These are phyloP conservation scores for Aphaenogaster floridana DNA, from an alignment of 1,140 invertebrate genomes.

Conservation along the genomic window DNA sequence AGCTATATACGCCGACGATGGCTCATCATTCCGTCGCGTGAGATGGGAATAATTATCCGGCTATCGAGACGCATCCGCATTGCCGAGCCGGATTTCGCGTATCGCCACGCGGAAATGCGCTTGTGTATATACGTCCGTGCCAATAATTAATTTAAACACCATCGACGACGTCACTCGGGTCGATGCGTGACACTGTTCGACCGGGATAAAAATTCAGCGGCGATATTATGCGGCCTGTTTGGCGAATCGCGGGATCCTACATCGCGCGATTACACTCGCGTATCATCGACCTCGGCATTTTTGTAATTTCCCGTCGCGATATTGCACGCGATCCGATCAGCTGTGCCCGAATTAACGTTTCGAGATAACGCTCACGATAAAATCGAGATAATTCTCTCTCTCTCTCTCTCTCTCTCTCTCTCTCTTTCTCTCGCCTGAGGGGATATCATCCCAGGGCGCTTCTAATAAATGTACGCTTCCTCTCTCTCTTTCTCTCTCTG, in stretches of 20 bases:
- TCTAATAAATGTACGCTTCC: no score
- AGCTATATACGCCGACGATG: neutral
- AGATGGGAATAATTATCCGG: slow-evolving; percentile 68
- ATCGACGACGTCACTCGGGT: neutral
- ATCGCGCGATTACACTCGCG: slow-evolving; percentile 60
- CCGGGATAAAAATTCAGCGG: neutral
- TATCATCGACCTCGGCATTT: neutral
- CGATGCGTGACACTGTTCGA: neutral
- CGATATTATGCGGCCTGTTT: neutral
- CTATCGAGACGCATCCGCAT: slow-evolving; percentile 67
- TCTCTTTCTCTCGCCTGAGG: neutral
- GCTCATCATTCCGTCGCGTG: slow-evolving; percentile 53
- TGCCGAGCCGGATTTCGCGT: slow-evolving; percentile 35
- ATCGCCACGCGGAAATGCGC: slow-evolving; percentile 13
- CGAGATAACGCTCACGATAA: slow-evolving; percentile 14
- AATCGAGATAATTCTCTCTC: slow-evolving; percentile 22
- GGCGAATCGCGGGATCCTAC: slow-evolving; percentile 30
- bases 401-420: neutral
- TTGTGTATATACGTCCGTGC: slow-evolving; percentile 15
- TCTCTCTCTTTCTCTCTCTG: no score
- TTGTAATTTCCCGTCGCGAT: slow-evolving; percentile 40
- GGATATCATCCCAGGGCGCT: no score
- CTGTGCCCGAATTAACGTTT: slow-evolving; percentile 36
- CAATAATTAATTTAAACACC: slow-evolving; percentile 71
- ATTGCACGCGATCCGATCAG: slow-evolving; percentile 24